Evolutionary conservation across 1,140 invertebrate genomes (phyloP).

Genomic region (Wasmannia auropunctata): DNA sequence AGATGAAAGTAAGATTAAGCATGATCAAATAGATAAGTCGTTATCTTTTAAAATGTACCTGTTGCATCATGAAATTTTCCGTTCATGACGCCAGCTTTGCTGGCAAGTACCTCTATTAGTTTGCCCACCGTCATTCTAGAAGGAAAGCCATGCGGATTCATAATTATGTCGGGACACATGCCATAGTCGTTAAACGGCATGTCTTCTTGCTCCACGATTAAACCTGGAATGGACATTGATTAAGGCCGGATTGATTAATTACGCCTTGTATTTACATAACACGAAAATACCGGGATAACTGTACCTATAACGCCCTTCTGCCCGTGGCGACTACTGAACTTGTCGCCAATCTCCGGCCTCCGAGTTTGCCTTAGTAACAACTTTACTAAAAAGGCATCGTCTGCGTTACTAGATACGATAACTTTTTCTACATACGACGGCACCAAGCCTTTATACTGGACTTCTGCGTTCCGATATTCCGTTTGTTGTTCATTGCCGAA

Average conservation of each 20-base stretch:
- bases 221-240: slow-evolving; percentile 86
- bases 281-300: slow-evolving; percentile 10
- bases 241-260: not conserved
- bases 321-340: slow-evolving; percentile 99
- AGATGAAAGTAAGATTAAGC: slow-evolving; percentile 31
- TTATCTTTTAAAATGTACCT: slow-evolving; percentile 84
- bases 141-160: slow-evolving; percentile 99
- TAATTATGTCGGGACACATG: slow-evolving; percentile 99
- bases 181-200: slow-evolving; percentile 99
- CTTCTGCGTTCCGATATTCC: slow-evolving; percentile 90
- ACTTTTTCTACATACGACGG: slow-evolving; percentile 98
- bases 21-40: slow-evolving; percentile 13
- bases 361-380: slow-evolving; percentile 96
- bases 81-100: slow-evolving; percentile 96
- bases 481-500: slow-evolving; percentile 81
- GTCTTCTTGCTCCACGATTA: slow-evolving; percentile 99
- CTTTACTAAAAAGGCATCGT: slow-evolving; percentile 97
- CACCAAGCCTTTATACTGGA: slow-evolving; percentile 92
- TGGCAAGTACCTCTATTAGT: slow-evolving; percentile 97
- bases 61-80: slow-evolving; percentile 98
- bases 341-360: slow-evolving; percentile 98
- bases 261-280: not conserved
- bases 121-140: slow-evolving; percentile 99
- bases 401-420: slow-evolving; percentile 96
- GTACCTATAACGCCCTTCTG: slow-evolving; percentile 97